Conservation (phyloP, 2,888 invertebrate species). For the Onchidella celtica region DNA sequence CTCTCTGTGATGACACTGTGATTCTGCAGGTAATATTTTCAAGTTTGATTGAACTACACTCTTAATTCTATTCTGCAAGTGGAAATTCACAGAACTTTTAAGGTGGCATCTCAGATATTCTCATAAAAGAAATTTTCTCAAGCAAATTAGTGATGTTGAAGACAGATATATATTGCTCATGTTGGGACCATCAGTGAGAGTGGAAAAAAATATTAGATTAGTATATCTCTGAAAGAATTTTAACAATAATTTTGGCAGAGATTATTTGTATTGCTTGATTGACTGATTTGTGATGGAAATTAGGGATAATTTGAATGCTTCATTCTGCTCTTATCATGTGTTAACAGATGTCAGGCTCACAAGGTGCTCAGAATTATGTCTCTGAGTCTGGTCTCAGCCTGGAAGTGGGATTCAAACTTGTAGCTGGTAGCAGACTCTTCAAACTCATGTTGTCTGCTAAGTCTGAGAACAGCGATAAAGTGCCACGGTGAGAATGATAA, state of each 20-base stretch:
- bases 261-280: too few species aligned
- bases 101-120: too few species aligned
- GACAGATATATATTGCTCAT: too few species aligned
- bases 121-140: too few species aligned
- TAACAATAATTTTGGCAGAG: too few species aligned
- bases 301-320: too few species aligned
- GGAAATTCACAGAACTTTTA: background rate
- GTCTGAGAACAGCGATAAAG: background rate
- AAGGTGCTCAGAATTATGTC: conserved; percentile 15
- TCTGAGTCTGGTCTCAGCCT: conserved; percentile 19
- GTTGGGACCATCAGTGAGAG: too few species aligned
- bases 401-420: background rate
- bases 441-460: background rate
- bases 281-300: too few species aligned
- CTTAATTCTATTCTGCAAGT: background rate
- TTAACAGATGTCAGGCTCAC: conserved; percentile 5
- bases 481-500: conserved; percentile 33
- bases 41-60: background rate
- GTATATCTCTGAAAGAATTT: too few species aligned
- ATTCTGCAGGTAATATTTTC: conserved; percentile 20
- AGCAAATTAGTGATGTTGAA: too few species aligned
- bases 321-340: too few species aligned
- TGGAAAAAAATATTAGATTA: too few species aligned
- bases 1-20: conserved; percentile 21
- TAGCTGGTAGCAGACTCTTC: conserved; percentile 6